A percentile compares a stretch with the other conserved stretches of the same genome.
These are phyloP conservation scores for Hystrix brachyura DNA, from an alignment of 2,113 vertebrate species.

Conservation along the genomic window DNA sequence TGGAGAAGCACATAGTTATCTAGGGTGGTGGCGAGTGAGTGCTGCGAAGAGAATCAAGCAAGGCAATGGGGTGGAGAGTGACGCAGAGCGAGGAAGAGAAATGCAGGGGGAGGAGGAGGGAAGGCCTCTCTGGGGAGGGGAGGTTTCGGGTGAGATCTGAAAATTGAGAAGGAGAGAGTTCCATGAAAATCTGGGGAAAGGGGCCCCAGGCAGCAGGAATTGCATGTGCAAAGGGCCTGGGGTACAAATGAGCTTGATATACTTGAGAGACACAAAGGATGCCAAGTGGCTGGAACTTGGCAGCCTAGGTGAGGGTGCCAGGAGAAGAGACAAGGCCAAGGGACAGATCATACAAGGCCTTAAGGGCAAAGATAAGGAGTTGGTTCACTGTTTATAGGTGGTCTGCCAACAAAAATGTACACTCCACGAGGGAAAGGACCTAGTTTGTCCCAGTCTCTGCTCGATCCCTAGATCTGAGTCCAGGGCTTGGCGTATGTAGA, in stretches of 20 bases:
- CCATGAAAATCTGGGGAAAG: not conserved
- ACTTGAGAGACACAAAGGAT: not conserved
- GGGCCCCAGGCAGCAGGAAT: not conserved
- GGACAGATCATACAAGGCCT: not conserved
- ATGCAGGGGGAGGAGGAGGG: not conserved
- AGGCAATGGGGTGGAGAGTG: not conserved
- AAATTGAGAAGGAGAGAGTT: not conserved
- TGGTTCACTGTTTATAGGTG: not conserved
- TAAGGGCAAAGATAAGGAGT: not conserved
- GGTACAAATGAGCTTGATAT: not conserved
- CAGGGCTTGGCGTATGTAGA: not conserved
- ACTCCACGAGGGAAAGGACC: not conserved
- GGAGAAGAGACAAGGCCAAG: not conserved
- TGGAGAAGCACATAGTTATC: not conserved
- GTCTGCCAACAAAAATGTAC: not conserved
- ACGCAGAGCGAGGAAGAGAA: not conserved
- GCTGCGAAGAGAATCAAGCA: not conserved
- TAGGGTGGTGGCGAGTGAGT: not conserved
- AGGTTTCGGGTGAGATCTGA: not conserved
- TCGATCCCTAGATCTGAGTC: not conserved
- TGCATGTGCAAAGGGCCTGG: not conserved
- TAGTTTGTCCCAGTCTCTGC: not conserved
- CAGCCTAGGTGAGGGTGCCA: not conserved
- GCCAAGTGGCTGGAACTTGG: not conserved
- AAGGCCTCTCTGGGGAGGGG: not conserved